Base-by-base conservation (phyloP, 2,888 invertebrate species). In the Tiliacea citrago region DNA sequence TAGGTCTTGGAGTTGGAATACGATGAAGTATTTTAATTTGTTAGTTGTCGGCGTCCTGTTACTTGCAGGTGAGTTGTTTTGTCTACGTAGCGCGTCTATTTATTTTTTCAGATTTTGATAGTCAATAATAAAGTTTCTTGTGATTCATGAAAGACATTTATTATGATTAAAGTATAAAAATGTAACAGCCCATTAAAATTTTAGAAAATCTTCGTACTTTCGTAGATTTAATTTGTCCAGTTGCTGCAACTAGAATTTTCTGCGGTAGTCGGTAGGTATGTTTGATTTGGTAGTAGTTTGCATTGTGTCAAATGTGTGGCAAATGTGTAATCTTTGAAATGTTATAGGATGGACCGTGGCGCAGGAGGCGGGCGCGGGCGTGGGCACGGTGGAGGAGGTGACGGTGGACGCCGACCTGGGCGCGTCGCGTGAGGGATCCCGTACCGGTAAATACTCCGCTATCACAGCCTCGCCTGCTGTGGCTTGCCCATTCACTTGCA, bases 361-460 rank as follows among this genome's bases (percentile, higher is more conserved):
- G 18, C 89, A 96, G 94, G 96, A 88, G 91, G 90, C 94, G 49
- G 92, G 90, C 4, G 92, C 93, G 35, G 97, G 97, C 76, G 96
- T 94, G 57, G 95, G 95, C 58, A 94, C 97, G 3, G 94, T 91
- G 81, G 93, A 93, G 81, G 92, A 92, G 66, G 97, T 97, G 88
- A 98, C 97, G 9, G 97, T 98, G 71, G 98, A 98, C 68, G 96
- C 97, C 51, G 98, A 99, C 93, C 95, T 99, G 73, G 99, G 99
- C 21, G 97, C 98, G 65, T 98, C 98, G 82, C 97, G 98, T 83
- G 99, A 99, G 94, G 99, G 97, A 77, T 99, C 99, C 13, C 97
- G 98, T 93, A 99, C 99, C 92, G 98, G 98, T 98, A 86, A 90
- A 21, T 68, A 67, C 13, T 49, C 39, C 18, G 12, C 29, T 6